These are phyloP conservation scores for Solea senegalensis DNA, from an alignment of 2,113 vertebrate species.

Conservation along the genomic window DNA sequence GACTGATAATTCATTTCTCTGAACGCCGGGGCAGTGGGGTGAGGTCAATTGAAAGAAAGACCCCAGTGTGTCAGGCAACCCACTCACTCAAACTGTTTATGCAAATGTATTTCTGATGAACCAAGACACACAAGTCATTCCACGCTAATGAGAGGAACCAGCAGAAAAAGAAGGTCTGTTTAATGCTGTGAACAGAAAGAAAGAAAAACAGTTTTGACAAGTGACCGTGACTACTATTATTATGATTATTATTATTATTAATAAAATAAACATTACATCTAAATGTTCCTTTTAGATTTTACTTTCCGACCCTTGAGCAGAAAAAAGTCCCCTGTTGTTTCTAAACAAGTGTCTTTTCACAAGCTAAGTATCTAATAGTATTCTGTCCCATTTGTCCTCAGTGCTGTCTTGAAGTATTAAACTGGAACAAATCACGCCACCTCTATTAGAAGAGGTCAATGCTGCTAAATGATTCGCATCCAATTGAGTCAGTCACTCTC, in stretches of 20 bases:
- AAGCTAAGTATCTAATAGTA: constrained; percentile 23
- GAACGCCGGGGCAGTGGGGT: too few relatives aligned
- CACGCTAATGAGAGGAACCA: constrained; percentile 22
- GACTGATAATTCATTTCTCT: too few relatives aligned
- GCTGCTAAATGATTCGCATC: constrained; percentile 44
- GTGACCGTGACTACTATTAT: too few relatives aligned
- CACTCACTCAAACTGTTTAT: constrained; percentile 6
- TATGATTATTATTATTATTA: too few relatives aligned
- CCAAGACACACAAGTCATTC: constrained; percentile 24
- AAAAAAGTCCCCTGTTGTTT: constrained; percentile 18
- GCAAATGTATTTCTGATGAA: constrained; percentile 30
- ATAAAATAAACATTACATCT: constrained; percentile 35
- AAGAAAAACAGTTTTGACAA: constrained; percentile 29
- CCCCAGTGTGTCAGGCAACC: constrained; percentile 6
- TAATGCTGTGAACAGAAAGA: constrained; percentile 27
- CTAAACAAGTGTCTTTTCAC: constrained; percentile 26
- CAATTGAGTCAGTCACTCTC: constrained; percentile 24
- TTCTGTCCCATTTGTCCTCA: constrained; percentile 26
- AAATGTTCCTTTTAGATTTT: constrained; percentile 39
- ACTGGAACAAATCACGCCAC: constrained; percentile 20
- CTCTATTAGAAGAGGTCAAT: constrained; percentile 46
- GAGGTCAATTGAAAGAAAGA: constrained; percentile 5
- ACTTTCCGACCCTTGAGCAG: constrained; percentile 3
- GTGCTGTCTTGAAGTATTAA: constrained; percentile 33
- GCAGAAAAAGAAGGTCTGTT: constrained; percentile 13